Evolutionary conservation across 2,888 invertebrate genomes (phyloP), one percentile per base, ranked within the genome.

Genomic region (Ptychoptera contaminata): DNA sequence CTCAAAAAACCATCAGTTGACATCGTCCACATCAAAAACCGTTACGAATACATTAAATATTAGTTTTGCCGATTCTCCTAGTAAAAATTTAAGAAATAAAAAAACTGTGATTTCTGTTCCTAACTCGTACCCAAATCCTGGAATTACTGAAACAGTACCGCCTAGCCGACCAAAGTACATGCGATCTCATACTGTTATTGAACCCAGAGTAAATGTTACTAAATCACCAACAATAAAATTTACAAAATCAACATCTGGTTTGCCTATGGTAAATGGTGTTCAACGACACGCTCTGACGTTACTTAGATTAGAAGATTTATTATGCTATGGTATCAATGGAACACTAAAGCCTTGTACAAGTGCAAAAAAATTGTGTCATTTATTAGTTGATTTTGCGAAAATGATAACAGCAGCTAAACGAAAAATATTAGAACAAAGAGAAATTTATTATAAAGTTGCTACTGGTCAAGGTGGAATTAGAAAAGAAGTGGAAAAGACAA

Each of bases 371-470:
- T 65, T 84, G 40, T 88, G 81, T 55, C 79, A 77, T 59, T 74
- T 77, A 49, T 67, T 86, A 42, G 68, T 84, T 43, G 81, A 83
- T 59, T 91, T 87, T 63, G 82, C 84, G 3, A 74, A 79, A 50
- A 75, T 72, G 62, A 75, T 90, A 44, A 87, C 87, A 34, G 79
- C 83, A 16, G 82, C 84, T 1, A 87, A 88, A 58, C 69, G 90
- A 49, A 76, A 79, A 53, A 82, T 85, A 2, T 67, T 90, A 16
- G 90, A 90, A 63, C 86, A 90, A 58, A 73, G 74, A 7, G 85
- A 85, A 54, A 67, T 85, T 34, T 86, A 85, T 61, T 77, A 72
- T 50, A 72, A 74, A 51, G 64, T 74, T 47, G 61, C 69, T 29
- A 71, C 72, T 47, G 70, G 71, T 1, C 62, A 69, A 4, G 67